Base-by-base conservation (phyloP, 1,140 invertebrate species). In the Tribolium castaneum region DNA sequence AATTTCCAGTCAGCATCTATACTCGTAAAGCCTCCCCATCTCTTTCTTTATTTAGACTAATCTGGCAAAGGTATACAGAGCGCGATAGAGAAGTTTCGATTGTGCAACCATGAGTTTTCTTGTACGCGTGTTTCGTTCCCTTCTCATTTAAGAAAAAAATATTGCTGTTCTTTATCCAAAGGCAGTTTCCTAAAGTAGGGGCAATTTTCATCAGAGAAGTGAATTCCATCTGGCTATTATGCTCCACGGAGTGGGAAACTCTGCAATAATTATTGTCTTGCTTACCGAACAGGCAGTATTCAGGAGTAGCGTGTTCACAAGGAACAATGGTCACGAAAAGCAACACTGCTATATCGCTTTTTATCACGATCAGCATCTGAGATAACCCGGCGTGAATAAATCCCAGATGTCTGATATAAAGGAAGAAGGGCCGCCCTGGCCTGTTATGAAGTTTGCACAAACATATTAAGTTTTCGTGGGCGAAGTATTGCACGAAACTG, bases 381-480 rank as follows among this genome's bases (percentile, higher is more conserved):
- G 59, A 66, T 66, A 35, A 66, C 59, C 59, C 45, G 59, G 12
- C 30, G 59, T 30, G 30, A 66, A 66, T 66, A 66, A 66, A 66
- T 66, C 19, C 59, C 59, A 35, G 59, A 66, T 34, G 25, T 14
- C 59, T 35, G 59, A 66, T 66, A 59, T 59, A 66, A 62, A 66
- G 59, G 59, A 66, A 35, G 59, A 66, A 35, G 59, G 30, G 22
- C 59, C 6, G 25, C 59, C 39, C 12, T 39, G 9, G 9, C 59
- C 34, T 66, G 59, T 66, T 66, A 66, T 66, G 59, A 66, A 66
- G 25, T 66, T 66, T 66, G 59, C 59, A 35, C 59, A 66, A 66
- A 66, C 59, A 66, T 66, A 66, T 66, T 66, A 66, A 66, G 59
- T 66, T 66, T 66, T 66, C 59, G 30, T 12, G 25, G 59, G 25